Evolutionary conservation across 2,113 vertebrate genomes (phyloP).

Genomic region (Ivindomyrus marchei): DNA sequence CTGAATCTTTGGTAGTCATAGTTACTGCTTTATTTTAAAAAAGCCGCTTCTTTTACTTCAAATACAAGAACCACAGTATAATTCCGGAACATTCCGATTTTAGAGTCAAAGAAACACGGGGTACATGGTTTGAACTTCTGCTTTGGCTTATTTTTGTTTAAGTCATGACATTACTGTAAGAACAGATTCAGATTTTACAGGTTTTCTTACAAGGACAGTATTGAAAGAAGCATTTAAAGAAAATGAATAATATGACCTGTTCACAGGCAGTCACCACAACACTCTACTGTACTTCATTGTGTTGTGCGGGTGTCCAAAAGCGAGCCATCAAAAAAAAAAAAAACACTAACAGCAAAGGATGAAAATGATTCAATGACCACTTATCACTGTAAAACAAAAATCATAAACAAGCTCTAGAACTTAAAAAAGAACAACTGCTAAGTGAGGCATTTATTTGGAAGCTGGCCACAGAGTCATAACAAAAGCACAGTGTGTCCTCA

Average conservation of each 20-base stretch:
- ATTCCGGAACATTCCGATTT: background rate
- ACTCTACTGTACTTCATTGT: background rate
- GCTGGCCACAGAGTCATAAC: background rate
- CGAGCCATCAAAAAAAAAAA: background rate
- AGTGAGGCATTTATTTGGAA: background rate
- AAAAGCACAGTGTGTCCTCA: background rate
- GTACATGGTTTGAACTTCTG: background rate
- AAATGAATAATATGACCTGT: background rate
- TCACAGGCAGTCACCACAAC: background rate
- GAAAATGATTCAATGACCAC: background rate
- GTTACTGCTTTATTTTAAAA: constrained; percentile 7
- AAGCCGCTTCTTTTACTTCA: background rate
- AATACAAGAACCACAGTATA: background rate
- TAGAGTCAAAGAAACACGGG: background rate
- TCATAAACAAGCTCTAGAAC: background rate
- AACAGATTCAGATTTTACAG: background rate
- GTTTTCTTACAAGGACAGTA: background rate
- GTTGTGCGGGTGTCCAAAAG: background rate
- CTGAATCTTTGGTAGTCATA: background rate
- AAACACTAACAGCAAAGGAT: background rate
- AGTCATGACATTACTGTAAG: background rate
- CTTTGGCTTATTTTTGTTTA: background rate
- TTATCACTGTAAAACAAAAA: background rate
- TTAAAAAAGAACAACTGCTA: background rate
- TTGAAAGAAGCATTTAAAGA: background rate